Evolutionary conservation across 2,113 vertebrate genomes (phyloP).

Genomic region (Solenodon paradoxus): DNA sequence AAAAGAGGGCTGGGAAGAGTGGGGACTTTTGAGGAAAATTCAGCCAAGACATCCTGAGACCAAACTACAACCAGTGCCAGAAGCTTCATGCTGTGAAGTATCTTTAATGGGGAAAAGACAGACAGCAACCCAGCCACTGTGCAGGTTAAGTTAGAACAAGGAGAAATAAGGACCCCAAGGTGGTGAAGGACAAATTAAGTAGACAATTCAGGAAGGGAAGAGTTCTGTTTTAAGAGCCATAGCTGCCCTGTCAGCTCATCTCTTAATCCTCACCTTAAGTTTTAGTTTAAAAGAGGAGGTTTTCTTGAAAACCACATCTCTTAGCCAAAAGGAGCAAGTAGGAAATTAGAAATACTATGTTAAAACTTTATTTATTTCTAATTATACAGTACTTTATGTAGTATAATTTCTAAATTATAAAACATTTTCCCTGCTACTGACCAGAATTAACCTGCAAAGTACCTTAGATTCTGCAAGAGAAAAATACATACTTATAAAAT

Average conservation of each 20-base stretch:
- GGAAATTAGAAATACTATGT: not conserved
- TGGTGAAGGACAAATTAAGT: not conserved
- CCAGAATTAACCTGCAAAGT: not conserved
- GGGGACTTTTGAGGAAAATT: not conserved
- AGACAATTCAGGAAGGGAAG: not conserved
- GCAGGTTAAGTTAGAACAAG: not conserved
- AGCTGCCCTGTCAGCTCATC: not conserved
- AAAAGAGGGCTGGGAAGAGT: not conserved
- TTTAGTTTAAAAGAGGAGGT: not conserved
- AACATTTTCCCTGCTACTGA: not conserved
- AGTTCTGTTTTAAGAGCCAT: not conserved
- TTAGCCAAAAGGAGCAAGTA: not conserved
- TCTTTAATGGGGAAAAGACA: not conserved
- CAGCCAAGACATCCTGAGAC: not conserved
- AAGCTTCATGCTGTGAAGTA: not conserved
- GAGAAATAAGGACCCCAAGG: not conserved
- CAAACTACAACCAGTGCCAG: rapidly evolving
- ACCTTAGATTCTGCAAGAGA: not conserved
- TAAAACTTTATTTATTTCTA: not conserved
- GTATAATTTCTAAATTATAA: too few relatives aligned
- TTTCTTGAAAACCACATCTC: not conserved
- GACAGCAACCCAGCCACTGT: not conserved
- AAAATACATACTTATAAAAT: too few relatives aligned
- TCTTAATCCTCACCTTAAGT: not conserved
- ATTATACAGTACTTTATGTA: too few relatives aligned